Evolutionary conservation across 2,113 vertebrate genomes (phyloP).

Genomic region (Acanthisitta chloris): DNA sequence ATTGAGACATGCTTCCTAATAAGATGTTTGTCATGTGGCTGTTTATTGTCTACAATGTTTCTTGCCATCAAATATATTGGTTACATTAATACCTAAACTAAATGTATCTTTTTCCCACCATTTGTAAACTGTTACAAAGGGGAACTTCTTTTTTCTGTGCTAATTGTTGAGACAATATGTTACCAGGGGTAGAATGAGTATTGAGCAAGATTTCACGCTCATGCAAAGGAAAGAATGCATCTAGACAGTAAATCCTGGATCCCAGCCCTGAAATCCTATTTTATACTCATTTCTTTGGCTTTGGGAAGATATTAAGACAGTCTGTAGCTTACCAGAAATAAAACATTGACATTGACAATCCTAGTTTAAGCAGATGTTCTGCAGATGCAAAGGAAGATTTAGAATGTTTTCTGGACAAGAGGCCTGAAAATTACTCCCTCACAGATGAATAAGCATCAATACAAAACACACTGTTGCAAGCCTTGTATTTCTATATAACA

Average conservation of each 20-base stretch:
- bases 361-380: constrained; percentile 67
- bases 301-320: constrained; percentile 30
- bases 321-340: constrained; percentile 32
- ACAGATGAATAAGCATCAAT: constrained; percentile 59
- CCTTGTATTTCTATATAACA: constrained; percentile 42
- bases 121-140: background rate
- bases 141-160: background rate
- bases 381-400: constrained; percentile 69
- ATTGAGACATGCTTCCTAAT: background rate
- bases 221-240: constrained; percentile 11
- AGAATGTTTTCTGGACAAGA: constrained; percentile 57
- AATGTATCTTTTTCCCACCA: background rate
- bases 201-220: constrained; percentile 15
- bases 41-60: background rate
- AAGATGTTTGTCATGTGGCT: background rate
- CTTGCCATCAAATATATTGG: background rate
- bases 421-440: constrained; percentile 66
- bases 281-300: constrained; percentile 28
- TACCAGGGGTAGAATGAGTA: background rate
- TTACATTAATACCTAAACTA: background rate
- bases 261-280: constrained; percentile 32
- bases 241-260: constrained; percentile 9
- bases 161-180: constrained; percentile 37
- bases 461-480: constrained; percentile 19
- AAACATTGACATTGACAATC: constrained; percentile 56